Conservation (phyloP, 2,888 invertebrate genomes). For the Cyclophora albipunctata region DNA sequence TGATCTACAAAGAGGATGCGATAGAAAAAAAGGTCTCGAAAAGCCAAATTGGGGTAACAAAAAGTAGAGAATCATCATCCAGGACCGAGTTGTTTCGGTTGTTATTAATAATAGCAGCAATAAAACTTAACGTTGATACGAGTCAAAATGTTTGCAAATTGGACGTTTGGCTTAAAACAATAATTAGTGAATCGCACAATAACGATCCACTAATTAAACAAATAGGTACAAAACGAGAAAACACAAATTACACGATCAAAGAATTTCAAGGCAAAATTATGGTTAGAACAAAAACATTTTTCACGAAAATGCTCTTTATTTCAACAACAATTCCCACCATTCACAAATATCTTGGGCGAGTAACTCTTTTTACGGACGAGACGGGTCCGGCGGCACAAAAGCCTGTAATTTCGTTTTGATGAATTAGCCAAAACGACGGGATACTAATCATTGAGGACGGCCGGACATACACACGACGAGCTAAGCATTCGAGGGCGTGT, state of each 20-base stretch:
- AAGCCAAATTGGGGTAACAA: constrained; percentile 24
- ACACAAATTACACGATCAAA: too few relatives aligned
- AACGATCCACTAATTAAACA: too few relatives aligned
- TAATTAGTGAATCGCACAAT: too few relatives aligned
- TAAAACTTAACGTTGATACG: not conserved
- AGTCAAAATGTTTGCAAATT: constrained; percentile 4
- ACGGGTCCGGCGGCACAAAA: constrained; percentile 29
- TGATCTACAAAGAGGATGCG: constrained; percentile 34
- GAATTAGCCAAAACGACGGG: constrained; percentile 52
- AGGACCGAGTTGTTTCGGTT: constrained; percentile 12
- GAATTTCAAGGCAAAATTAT: not conserved
- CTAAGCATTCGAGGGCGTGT: constrained; percentile 16
- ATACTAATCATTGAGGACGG: constrained; percentile 46
- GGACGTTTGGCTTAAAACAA: too few relatives aligned
- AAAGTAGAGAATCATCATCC: constrained; percentile 22
- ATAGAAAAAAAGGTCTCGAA: constrained; percentile 26
- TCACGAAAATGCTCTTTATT: constrained; percentile 3
- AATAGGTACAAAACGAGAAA: too few relatives aligned
- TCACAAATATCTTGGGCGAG: constrained; percentile 15
- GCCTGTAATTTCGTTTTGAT: constrained; percentile 61
- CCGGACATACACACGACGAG: constrained; percentile 27
- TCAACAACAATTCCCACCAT: constrained; percentile 10
- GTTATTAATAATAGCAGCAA: constrained; percentile 5
- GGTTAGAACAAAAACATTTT: not conserved
- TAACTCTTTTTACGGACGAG: constrained; percentile 25